A percentile compares a stretch with the other conserved stretches of the same genome.
These are phyloP conservation scores for Tokudaia muenninki DNA, from an alignment of 2,797 vertebrate genomes.

Conservation along the genomic window DNA sequence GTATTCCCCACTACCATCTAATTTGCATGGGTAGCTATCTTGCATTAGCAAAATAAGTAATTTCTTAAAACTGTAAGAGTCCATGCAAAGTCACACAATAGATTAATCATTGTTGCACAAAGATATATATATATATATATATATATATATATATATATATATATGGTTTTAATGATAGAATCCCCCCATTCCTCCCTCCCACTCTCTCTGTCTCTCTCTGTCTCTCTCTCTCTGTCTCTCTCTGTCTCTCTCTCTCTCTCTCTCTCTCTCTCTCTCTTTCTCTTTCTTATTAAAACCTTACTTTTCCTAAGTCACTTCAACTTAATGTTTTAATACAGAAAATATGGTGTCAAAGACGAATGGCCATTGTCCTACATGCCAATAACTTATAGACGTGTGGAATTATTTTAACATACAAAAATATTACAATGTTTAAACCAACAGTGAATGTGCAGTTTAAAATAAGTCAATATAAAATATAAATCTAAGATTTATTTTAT, in stretches of 20 bases:
- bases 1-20: neutral
- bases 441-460: neutral
- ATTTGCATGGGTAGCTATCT: neutral
- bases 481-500: neutral
- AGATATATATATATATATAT: neutral
- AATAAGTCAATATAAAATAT: neutral
- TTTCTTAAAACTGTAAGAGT: neutral
- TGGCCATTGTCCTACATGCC: neutral
- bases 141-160: neutral
- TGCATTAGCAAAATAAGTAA: neutral
- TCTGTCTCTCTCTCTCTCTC: neutral
- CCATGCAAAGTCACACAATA: neutral
- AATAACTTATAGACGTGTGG: neutral
- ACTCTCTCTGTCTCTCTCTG: too few relatives aligned
- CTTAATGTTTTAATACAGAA: neutral
- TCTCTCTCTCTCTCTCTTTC: neutral
- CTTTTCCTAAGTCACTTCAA: neutral
- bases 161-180: neutral
- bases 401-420: slow-evolving; percentile 15
- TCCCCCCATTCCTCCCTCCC: neutral
- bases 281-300: neutral
- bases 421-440: neutral
- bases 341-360: neutral
- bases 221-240: too few relatives aligned
- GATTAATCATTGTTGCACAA: neutral